Percentiles rank a stretch among this genome's conserved stretches.
These are phyloP conservation scores for Calephelis virginiensis DNA, from an alignment of 1,140 invertebrate genomes.

Conservation along the genomic window DNA sequence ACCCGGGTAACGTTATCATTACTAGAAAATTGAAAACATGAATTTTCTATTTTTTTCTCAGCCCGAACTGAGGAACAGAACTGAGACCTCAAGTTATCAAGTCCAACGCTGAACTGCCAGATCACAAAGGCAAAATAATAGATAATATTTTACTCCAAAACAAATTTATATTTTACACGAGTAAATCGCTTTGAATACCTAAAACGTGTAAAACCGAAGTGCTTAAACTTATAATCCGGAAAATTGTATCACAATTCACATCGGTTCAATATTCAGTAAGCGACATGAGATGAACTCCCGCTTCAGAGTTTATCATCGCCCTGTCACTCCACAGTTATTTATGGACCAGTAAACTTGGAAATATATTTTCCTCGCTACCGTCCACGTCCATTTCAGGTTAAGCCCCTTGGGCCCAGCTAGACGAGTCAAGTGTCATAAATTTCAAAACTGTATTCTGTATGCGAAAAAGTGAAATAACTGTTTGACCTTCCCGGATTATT, in stretches of 20 bases:
- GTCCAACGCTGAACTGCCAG: too few species aligned
- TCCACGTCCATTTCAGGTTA: slow-evolving; percentile 75
- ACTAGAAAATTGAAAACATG: too few species aligned
- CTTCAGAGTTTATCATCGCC: slow-evolving; percentile 69
- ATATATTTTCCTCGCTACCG: slow-evolving; percentile 71
- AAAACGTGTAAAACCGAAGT: slow-evolving; percentile 16
- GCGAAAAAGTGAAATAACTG: slow-evolving; percentile 59
- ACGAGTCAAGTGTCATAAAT: slow-evolving; percentile 75
- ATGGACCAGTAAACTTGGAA: slow-evolving; percentile 75
- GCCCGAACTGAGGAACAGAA: too few species aligned
- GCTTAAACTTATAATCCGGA: slow-evolving; percentile 24
- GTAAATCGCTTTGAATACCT: slow-evolving; percentile 3
- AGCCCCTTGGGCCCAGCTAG: slow-evolving; percentile 68
- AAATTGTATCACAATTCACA: slow-evolving; percentile 31
- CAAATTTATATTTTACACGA: too few species aligned
- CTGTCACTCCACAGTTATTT: slow-evolving; percentile 75
- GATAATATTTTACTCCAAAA: too few species aligned
- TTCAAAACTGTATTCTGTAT: slow-evolving; percentile 67
- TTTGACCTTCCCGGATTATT: slow-evolving; percentile 42
- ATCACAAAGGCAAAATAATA: too few species aligned
- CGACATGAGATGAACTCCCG: slow-evolving; percentile 65
- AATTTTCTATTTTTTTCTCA: too few species aligned
- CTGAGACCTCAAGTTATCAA: too few species aligned
- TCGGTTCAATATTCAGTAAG: slow-evolving; percentile 66
- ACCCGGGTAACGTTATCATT: too few species aligned